Evolutionary conservation across 2,888 invertebrate genomes (phyloP).

Genomic region (Parthenolecanium corni): DNA sequence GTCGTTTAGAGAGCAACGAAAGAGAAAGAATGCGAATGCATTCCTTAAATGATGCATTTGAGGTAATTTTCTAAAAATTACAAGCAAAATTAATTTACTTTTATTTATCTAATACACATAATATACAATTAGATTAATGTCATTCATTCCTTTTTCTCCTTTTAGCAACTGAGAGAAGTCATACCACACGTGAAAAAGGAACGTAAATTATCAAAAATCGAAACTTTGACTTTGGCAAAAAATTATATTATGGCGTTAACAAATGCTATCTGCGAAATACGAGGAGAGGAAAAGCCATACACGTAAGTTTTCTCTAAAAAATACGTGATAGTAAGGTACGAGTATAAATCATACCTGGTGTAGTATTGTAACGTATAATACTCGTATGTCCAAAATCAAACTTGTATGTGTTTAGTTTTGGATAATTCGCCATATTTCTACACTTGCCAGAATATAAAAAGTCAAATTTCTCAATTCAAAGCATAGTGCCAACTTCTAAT

Average conservation of each 20-base stretch:
- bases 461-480: too few relatives aligned
- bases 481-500: too few relatives aligned
- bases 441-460: too few relatives aligned
- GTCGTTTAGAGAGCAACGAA: constrained; percentile 81
- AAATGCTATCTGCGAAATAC: constrained; percentile 70
- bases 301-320: constrained; percentile 37
- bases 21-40: constrained; percentile 87
- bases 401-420: too few relatives aligned
- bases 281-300: constrained; percentile 50
- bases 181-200: constrained; percentile 79
- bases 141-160: constrained; percentile 33
- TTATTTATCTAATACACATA: too few relatives aligned
- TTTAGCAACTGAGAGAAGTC: constrained; percentile 66
- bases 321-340: background rate
- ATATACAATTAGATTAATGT: too few relatives aligned
- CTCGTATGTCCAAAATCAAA: too few relatives aligned
- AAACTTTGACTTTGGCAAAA: constrained; percentile 75
- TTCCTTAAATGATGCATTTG: constrained; percentile 80
- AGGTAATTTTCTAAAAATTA: constrained; percentile 49
- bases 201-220: constrained; percentile 73
- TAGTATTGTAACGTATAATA: background rate
- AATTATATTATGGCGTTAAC: constrained; percentile 83
- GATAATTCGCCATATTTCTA: too few relatives aligned
- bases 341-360: background rate
- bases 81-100: too few relatives aligned